Base-by-base conservation (phyloP, 2,113 vertebrate species). In the Siniperca chuatsi region DNA sequence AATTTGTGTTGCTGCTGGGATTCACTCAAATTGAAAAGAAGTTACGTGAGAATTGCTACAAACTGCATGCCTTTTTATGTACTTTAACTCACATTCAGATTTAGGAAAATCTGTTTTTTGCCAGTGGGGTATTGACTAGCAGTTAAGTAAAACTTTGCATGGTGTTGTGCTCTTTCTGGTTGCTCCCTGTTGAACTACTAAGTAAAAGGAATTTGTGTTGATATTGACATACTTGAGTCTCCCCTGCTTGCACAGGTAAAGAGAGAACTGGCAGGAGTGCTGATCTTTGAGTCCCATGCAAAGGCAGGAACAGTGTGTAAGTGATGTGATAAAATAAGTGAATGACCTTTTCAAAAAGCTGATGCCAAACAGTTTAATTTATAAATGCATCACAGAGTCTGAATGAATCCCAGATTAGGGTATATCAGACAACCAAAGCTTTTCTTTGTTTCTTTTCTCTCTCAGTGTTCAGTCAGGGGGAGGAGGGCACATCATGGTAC, bases 401-500 rank as follows among this genome's bases (percentile, higher is more conserved):
- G 16, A 46, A 57, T 52, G 13, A 73, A 52, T 74, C 35, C 37
- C n/a, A 78, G 55, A 79, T 72, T 23, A 66, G 18, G 3, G 1
- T 25, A 6, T 50, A 29, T 44, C 29, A 68, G 66, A 73, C 11
- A 8, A 21, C 33, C n/a, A 75, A 75, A n/a, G 6, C n/a, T 55
- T 71, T 6, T 68, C 40, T 82, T 52, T 87, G 5, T 77, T 21
- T 87, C 13, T 78, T 82, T 87, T 94, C 80, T 94, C 90, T 93
- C 91, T n/a, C 89, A 99, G 98, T 99, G 95, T 99, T 99, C 96
- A 99, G 97, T 95, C 98, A 99, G 91, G 98, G 98, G 66, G 98
- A 99, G 96, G 98, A 99, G 94, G 98, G 98, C 66, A 99, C 97
- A 75, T 99, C 98, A 44, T 99, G 98, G 98, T 99, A 99, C 95